Conservation (phyloP, 2,888 invertebrate genomes). For the Agrochola circellaris region DNA sequence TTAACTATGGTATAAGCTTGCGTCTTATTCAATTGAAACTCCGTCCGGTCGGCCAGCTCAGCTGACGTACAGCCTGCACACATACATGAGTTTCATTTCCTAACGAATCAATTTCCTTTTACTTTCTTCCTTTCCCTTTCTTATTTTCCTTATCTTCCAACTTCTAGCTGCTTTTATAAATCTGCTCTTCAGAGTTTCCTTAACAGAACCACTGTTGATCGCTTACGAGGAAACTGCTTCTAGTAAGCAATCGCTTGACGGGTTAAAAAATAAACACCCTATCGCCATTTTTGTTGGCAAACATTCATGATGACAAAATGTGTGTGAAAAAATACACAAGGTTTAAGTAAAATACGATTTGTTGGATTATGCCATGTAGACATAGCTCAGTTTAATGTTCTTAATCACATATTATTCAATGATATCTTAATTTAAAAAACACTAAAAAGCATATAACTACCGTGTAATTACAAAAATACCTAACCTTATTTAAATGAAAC, state of each 20-base stretch:
- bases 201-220: not conserved
- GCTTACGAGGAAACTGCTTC: not conserved
- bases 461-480: constrained; percentile 38
- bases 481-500: constrained; percentile 31
- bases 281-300: too few relatives aligned
- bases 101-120: not conserved
- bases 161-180: not conserved
- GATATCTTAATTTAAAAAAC: constrained; percentile 30
- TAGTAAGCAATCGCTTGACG: not conserved
- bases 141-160: not conserved
- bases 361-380: constrained; percentile 38
- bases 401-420: constrained; percentile 38
- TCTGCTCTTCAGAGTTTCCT: not conserved
- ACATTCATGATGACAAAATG: not conserved
- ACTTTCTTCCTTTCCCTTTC: not conserved
- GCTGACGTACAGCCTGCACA: not conserved
- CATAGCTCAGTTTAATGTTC: constrained; percentile 52
- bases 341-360: constrained; percentile 28
- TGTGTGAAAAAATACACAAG: not conserved
- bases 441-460: constrained; percentile 2
- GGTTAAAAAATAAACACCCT: too few relatives aligned
- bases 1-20: too few relatives aligned
- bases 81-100: not conserved
- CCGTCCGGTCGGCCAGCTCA: too few relatives aligned
- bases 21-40: too few relatives aligned